These are phyloP conservation scores for Bombus sylvicola DNA, from an alignment of 1,140 invertebrate species.

Conservation along the genomic window DNA sequence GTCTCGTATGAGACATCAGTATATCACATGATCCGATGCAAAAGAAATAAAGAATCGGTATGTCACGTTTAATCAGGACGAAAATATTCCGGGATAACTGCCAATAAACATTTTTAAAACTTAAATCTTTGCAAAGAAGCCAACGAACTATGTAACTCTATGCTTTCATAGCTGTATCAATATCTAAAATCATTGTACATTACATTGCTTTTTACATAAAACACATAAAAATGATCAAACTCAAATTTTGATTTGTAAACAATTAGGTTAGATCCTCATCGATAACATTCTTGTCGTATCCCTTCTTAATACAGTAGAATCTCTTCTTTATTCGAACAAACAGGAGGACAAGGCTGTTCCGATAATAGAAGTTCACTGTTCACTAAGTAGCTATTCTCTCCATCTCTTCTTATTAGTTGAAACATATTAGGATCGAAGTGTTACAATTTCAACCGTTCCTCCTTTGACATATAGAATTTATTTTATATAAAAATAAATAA, in stretches of 20 bases:
- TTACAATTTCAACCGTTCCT: too few species aligned
- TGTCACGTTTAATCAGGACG: conserved; percentile 12
- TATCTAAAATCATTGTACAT: background rate
- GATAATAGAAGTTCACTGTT: too few species aligned
- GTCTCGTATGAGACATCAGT: background rate
- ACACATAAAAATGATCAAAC: too few species aligned
- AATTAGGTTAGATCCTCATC: too few species aligned
- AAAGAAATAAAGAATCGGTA: background rate
- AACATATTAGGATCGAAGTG: too few species aligned
- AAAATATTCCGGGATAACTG: background rate
- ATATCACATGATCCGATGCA: conserved; percentile 8
- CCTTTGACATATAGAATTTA: too few species aligned
- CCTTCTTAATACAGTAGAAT: background rate
- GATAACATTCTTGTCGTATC: background rate
- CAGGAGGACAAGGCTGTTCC: too few species aligned
- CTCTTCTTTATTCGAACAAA: too few species aligned
- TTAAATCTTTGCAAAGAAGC: background rate
- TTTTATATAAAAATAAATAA: too few species aligned
- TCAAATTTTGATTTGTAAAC: too few species aligned
- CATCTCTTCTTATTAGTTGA: too few species aligned
- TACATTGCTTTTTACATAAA: too few species aligned
- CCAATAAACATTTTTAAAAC: conserved; percentile 17
- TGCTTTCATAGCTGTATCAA: background rate
- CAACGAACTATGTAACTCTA: conserved; percentile 9
- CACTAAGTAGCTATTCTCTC: background rate